A percentile compares a stretch with the other conserved stretches of the same genome.
phyloP scores from a whole-genome alignment of 2,888 invertebrate species.

The Dasysyrphus albostriatus region DNA sequence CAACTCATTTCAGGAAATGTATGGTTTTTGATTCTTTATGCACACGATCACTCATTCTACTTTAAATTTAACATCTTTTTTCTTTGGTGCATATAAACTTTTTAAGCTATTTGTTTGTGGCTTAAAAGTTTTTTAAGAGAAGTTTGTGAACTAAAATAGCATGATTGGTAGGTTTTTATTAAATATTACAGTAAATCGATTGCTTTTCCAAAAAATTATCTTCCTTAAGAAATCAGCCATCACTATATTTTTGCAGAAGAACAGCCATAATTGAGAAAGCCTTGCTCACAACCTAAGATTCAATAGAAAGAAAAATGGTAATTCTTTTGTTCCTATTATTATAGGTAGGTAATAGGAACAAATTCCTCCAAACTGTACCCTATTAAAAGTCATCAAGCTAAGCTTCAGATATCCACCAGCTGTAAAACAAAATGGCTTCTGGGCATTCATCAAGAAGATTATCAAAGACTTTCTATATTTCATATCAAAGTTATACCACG shows the following conservation, averaged over 20 bases:
- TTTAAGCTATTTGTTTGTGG: no score
- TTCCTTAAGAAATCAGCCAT: background rate
- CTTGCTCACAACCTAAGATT: constrained; percentile 4
- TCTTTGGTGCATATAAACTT: no score
- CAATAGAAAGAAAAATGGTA: background rate
- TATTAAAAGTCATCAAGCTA: constrained; percentile 78
- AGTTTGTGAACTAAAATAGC: no score
- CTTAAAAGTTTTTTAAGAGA: no score
- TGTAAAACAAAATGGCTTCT: constrained; percentile 78
- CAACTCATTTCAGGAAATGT: no score
- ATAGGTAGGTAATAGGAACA: background rate
- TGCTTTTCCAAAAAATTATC: no score
- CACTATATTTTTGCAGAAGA: constrained; percentile 14
- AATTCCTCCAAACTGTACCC: constrained; percentile 54
- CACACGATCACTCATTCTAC: no score
- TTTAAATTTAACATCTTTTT: no score
- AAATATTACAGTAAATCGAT: no score
- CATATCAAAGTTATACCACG: constrained; percentile 78
- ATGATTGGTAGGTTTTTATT: no score
- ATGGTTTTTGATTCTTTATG: no score
- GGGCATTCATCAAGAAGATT: constrained; percentile 77
- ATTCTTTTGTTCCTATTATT: background rate
- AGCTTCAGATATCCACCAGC: constrained; percentile 79
- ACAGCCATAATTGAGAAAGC: constrained; percentile 36
- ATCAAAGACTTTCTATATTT: constrained; percentile 77